phyloP scores from a whole-genome alignment of 2,797 vertebrate genomes.

The Macropodus opercularis region DNA sequence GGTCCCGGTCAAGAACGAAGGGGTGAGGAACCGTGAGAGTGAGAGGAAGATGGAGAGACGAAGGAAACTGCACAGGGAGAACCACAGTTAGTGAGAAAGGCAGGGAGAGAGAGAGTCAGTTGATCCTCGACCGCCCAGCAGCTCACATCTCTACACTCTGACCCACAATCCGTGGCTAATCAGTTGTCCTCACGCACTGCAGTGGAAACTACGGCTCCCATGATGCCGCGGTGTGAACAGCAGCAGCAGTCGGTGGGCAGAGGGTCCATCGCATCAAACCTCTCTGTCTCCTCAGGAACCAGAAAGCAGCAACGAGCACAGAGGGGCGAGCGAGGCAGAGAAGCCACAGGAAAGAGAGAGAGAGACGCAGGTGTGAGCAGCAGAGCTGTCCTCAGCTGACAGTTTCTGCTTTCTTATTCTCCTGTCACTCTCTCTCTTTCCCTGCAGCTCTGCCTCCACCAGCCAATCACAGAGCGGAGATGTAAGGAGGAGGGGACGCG shows the following conservation, averaged over 20 bases:
- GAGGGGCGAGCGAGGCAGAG: slow-evolving; percentile 18
- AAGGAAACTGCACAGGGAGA: no score
- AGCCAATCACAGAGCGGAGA: slow-evolving; percentile 58
- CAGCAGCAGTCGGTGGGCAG: slow-evolving; percentile 52
- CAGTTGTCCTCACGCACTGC: slow-evolving; percentile 49
- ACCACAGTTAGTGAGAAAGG: no score
- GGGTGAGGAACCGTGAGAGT: neutral
- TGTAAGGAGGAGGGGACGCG: slow-evolving; percentile 30
- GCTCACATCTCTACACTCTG: slow-evolving; percentile 66
- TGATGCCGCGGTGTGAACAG: slow-evolving; percentile 60
- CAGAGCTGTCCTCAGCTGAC: slow-evolving; percentile 33
- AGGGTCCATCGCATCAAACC: slow-evolving; percentile 48
- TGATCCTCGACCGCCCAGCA: slow-evolving; percentile 39
- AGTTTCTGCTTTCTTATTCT: slow-evolving; percentile 42
- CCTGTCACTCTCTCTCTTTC: slow-evolving; percentile 24
- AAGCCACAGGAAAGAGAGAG: slow-evolving; percentile 9
- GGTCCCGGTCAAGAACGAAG: neutral
- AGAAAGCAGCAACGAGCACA: slow-evolving; percentile 1
- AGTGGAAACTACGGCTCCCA: slow-evolving; percentile 60
- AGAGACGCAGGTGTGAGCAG: slow-evolving; percentile 24
- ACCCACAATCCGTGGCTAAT: slow-evolving; percentile 43
- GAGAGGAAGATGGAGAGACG: neutral
- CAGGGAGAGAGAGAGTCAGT: slow-evolving; percentile 32
- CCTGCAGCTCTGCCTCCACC: slow-evolving; percentile 25
- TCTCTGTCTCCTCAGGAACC: slow-evolving; percentile 22